Evolutionary conservation across 2,113 vertebrate species (phyloP), one percentile per base, ranked within the genome.

Genomic region (Agapornis roseicollis): DNA sequence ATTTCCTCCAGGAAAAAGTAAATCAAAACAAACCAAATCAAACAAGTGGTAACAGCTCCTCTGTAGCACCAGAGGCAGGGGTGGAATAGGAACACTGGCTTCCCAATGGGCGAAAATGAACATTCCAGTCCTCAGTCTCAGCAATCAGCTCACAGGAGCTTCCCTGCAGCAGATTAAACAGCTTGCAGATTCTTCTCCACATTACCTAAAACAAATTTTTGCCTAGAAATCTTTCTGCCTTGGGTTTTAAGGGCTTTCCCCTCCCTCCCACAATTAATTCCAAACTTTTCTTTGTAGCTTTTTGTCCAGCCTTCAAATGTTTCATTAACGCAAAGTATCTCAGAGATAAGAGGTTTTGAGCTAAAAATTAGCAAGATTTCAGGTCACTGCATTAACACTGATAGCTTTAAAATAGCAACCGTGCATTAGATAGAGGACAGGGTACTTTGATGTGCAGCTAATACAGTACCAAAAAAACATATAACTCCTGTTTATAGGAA

Each of bases 301-400:
- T 90, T 56, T 72, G 60, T 84, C n/a, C 46, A 80, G 69, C 61
- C 93, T 60, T 64, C 29, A 78, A 86, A 92, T 13, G 39, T 56
- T 95, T 88, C 72, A 74, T 61, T 89, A 93, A 82, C 64, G 44
- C 66, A 88, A 83, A 83, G 25, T n/a, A 71, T 50, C 52, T 82
- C 42, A 52, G 35, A 79, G 49, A 65, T 85, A 79, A 91, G 66
- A 82, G 41, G 13, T 80, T 60, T 90, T 55, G n/a, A 92, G 52
- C 56, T 76, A n/a, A 69, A 90, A 87, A 29, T 12, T 20, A 90
- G 24, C 46, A 78, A 29, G 52, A 85, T 80, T 89, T 87, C 74
- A 91, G 78, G 52, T 85, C 79, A 85, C 35, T 76, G 56, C 56
- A 89, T 85, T 82, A 79, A 88, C 63, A 88, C 0, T 42, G 61